Evolutionary conservation across 2,888 invertebrate genomes (phyloP).

Genomic region (Coleophora deauratella): DNA sequence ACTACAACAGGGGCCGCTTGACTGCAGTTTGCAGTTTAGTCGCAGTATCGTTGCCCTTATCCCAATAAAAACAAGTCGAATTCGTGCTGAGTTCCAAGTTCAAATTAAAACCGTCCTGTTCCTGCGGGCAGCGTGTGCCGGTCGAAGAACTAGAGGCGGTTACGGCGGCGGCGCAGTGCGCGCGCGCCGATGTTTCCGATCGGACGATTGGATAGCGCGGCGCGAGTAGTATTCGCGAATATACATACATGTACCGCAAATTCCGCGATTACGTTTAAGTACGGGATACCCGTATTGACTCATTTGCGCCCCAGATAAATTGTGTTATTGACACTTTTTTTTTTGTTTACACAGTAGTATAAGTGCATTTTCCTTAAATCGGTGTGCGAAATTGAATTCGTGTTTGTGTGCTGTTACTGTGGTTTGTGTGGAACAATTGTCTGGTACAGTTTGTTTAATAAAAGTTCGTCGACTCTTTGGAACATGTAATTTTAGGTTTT

Average conservation of each 20-base stretch:
- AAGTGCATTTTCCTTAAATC: conserved; percentile 10
- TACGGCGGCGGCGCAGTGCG: conserved; percentile 39
- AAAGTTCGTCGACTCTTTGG: conserved; percentile 27
- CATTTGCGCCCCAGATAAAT: conserved; percentile 13
- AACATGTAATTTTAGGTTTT: conserved; percentile 6
- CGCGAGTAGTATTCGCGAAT: conserved; percentile 37
- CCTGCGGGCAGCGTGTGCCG: conserved; percentile 23
- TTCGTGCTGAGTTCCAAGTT: conserved; percentile 42
- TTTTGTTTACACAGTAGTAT: conserved; percentile 19
- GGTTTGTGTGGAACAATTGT: conserved; percentile 24
- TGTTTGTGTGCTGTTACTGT: conserved; percentile 29
- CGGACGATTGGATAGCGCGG: conserved; percentile 49
- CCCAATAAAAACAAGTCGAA: conserved; percentile 47
- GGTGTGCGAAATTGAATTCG: conserved; percentile 13
- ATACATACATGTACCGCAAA: conserved; percentile 23
- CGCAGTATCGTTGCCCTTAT: conserved; percentile 33
- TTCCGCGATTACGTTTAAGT: conserved; percentile 17
- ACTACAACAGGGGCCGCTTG: conserved; percentile 31
- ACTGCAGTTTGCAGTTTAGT: conserved; percentile 34
- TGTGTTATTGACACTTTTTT: not conserved
- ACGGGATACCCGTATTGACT: conserved; percentile 15
- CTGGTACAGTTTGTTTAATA: conserved; percentile 31
- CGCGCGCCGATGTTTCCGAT: conserved; percentile 50
- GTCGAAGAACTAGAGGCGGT: conserved; percentile 11
- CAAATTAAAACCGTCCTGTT: conserved; percentile 44